Percentiles rank a stretch among this genome's conserved stretches.
These are phyloP conservation scores for Dryadula phaetusa DNA, from an alignment of 2,888 invertebrate genomes.

Conservation along the genomic window DNA sequence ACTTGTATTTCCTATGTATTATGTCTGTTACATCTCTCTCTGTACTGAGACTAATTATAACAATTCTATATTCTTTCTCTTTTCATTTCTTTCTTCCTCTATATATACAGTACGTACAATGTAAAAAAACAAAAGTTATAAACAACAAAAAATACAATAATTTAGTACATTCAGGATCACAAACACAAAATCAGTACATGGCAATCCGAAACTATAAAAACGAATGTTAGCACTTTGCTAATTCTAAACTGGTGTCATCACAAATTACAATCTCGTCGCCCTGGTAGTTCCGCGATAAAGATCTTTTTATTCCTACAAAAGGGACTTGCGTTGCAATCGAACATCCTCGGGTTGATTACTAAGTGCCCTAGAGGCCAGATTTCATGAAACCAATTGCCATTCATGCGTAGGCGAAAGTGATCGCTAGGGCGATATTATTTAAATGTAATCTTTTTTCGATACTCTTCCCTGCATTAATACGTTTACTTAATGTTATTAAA, in stretches of 20 bases:
- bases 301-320: slow-evolving; percentile 79
- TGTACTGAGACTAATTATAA: too few species aligned
- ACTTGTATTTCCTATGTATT: too few species aligned
- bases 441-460: slow-evolving; percentile 83
- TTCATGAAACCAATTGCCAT: slow-evolving; percentile 77
- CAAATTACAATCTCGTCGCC: slow-evolving; percentile 78
- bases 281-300: slow-evolving; percentile 75
- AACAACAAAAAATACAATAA: too few species aligned
- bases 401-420: slow-evolving; percentile 78
- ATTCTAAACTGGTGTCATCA: slow-evolving; percentile 69
- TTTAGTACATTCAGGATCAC: too few species aligned
- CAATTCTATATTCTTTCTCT: too few species aligned
- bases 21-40: too few species aligned
- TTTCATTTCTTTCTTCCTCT: too few species aligned
- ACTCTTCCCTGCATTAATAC: slow-evolving; percentile 65
- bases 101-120: too few species aligned
- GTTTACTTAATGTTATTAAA: slow-evolving; percentile 50
- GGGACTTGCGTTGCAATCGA: slow-evolving; percentile 74
- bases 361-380: slow-evolving; percentile 79
- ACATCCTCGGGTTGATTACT: slow-evolving; percentile 77
- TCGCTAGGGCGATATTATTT: slow-evolving; percentile 83
- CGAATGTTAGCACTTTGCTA: slow-evolving; percentile 57
- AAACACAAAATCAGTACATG: slow-evolving; percentile 16
- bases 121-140: too few species aligned
- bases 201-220: slow-evolving; percentile 47